phyloP scores from a whole-genome alignment of 2,113 vertebrate species.

The Tachuris rubrigastra region DNA sequence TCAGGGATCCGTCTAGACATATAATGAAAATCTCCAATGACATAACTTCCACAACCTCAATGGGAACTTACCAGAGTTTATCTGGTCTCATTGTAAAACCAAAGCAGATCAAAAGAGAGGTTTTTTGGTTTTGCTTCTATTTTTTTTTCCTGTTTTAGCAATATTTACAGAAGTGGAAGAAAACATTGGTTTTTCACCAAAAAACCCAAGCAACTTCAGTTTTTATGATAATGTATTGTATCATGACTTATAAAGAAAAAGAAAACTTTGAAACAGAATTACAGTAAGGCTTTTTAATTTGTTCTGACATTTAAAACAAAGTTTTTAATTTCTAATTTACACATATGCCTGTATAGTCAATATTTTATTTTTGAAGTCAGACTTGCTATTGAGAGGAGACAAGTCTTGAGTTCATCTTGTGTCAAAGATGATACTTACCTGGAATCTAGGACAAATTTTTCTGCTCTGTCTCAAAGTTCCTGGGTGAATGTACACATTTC shows the following conservation, averaged over 20 bases:
- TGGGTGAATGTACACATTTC: background rate
- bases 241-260: background rate
- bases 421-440: background rate
- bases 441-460: background rate
- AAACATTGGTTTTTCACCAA: background rate
- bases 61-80: background rate
- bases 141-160: fast-evolving
- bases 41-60: background rate
- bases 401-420: background rate
- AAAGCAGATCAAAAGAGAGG: background rate
- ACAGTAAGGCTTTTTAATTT: background rate
- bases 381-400: background rate
- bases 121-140: background rate
- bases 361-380: background rate
- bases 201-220: fast-evolving
- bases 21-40: background rate
- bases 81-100: background rate
- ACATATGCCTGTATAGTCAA: background rate
- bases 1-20: background rate
- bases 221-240: background rate
- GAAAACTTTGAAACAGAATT: background rate
- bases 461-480: background rate
- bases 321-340: background rate
- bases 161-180: background rate
- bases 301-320: background rate